These are phyloP conservation scores for Phymatocera aterrima DNA, from an alignment of 2,888 invertebrate genomes.

Conservation along the genomic window DNA sequence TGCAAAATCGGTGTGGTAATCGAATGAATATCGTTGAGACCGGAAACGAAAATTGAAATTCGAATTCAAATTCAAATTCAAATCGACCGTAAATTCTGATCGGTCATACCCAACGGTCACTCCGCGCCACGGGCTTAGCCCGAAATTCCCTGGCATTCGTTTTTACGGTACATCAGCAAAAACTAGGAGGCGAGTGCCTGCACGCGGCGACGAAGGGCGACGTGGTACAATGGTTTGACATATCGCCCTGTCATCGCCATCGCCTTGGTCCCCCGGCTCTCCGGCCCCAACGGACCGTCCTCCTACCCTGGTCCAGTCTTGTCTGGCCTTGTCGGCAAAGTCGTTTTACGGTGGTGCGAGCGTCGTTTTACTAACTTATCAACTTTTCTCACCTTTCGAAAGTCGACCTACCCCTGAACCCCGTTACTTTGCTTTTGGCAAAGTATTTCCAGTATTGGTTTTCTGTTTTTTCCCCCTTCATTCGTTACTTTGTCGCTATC, in stretches of 20 bases:
- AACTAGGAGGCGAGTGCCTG: constrained; percentile 52
- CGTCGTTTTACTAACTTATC: constrained; percentile 12
- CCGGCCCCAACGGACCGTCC: constrained; percentile 10
- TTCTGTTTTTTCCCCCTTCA: too few species aligned
- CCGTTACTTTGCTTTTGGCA: background rate
- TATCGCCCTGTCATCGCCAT: constrained; percentile 69
- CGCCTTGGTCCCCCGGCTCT: constrained; percentile 56
- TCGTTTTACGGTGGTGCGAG: background rate
- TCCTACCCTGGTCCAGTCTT: background rate
- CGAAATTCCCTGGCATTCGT: constrained; percentile 38
- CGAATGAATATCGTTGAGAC: background rate
- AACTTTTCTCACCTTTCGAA: constrained; percentile 29
- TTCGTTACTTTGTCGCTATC: too few species aligned
- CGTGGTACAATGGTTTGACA: constrained; percentile 68
- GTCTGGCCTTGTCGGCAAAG: constrained; percentile 10
- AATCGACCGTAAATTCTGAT: background rate
- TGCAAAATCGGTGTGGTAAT: too few species aligned
- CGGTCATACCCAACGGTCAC: background rate
- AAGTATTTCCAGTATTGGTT: background rate
- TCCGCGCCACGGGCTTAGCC: background rate
- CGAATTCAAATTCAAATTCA: background rate
- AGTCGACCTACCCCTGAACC: background rate
- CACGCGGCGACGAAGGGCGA: constrained; percentile 52
- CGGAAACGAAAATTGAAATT: background rate
- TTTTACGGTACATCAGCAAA: constrained; percentile 49